These are phyloP conservation scores for Lithodes maja DNA, from an alignment of 2,888 invertebrate genomes.

Conservation along the genomic window DNA sequence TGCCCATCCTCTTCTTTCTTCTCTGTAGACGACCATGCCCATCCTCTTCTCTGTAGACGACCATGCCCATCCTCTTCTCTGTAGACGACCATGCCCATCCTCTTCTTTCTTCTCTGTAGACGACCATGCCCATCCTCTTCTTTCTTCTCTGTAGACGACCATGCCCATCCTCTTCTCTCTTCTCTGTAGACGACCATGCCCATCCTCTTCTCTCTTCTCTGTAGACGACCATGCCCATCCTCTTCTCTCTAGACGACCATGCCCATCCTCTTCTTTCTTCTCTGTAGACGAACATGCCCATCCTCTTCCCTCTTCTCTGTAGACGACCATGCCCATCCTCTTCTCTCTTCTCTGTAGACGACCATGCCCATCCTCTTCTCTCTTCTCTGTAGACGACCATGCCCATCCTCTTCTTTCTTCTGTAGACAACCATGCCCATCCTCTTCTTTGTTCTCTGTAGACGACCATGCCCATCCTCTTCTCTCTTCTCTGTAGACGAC, in stretches of 20 bases:
- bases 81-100: not conserved
- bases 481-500: not conserved
- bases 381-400: not conserved
- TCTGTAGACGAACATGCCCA: not conserved
- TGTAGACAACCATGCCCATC: not conserved
- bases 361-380: slow-evolving; percentile 1
- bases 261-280: not conserved
- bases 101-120: not conserved
- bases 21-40: not conserved
- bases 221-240: no score
- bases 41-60: not conserved
- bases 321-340: slow-evolving; percentile 5
- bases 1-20: not conserved
- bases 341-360: not conserved
- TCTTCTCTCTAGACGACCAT: not conserved
- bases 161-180: slow-evolving; percentile 3
- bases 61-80: slow-evolving; percentile 12
- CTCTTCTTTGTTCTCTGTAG: not conserved
- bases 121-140: not conserved
- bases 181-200: no score
- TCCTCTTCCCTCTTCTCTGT: not conserved
- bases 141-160: not conserved
- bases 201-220: no score
- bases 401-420: not conserved
- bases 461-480: not conserved